Evolutionary conservation across 2,888 invertebrate genomes (phyloP), one percentile per base, ranked within the genome.

Genomic region (Morpho achilles): DNA sequence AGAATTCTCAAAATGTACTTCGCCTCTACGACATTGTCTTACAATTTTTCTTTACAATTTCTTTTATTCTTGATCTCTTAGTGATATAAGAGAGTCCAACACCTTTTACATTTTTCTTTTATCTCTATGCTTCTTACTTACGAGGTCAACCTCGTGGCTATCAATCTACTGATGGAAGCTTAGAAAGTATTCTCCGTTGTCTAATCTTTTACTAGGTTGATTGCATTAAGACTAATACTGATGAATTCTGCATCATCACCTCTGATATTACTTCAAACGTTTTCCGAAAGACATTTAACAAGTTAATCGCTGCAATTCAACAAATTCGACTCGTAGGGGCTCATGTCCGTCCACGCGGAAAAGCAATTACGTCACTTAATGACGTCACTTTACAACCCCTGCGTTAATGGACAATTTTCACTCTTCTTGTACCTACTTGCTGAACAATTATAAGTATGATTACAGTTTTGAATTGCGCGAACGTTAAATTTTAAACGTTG

Each of bases 301-400:
- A 78, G 82, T 83, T 84, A 85, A 88, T 88, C 80, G 86, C 75
- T 64, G 74, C 81, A 82, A 86, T 88, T 86, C 82, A 85, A 85
- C 85, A 84, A 87, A 88, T 86, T 82, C 76, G 75, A 74, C 73
- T 77, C 72, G 68, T 74, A 65, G 70, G 74, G 69, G 65, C 70
- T 74, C 76, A 61, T 60, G 88, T 83, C 82, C 87, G 82, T 79
- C 78, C 87, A 84, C 76, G 87, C 83, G 88, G 85, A 88, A 90
- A 90, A 87, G 87, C 84, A 88, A 89, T 90, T 88, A 87, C 87
- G 80, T 76, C 77, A 76, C 80, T 76, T 87, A 89, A 90, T 87
- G 88, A 85, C 83, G 81, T 86, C 87, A 88, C 84, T 89, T 86
- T 65, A 64, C 67, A 62, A 78, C 81, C 75, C 76, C 70, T 68